Conservation (phyloP, 2,113 vertebrate genomes). For the Perca fluviatilis region DNA sequence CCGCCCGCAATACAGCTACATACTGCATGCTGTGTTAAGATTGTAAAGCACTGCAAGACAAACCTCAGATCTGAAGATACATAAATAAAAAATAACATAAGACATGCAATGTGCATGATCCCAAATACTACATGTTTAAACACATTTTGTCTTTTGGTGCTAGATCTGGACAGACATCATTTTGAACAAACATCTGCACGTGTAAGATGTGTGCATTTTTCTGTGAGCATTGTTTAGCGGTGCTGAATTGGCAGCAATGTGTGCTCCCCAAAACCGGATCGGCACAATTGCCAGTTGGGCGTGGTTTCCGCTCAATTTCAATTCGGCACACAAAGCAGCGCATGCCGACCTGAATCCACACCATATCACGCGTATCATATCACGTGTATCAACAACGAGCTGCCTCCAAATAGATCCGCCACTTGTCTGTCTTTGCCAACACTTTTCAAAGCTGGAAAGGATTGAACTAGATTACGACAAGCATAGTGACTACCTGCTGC, state of each 20-base stretch:
- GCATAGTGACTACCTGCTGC: not conserved
- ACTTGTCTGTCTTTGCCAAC: not conserved
- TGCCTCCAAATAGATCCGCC: not conserved
- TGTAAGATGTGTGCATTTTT: not conserved
- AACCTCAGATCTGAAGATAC: not conserved
- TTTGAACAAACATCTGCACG: not conserved
- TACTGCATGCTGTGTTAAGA: not conserved
- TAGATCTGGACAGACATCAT: not conserved
- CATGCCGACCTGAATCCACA: conserved; percentile 5
- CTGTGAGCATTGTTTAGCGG: conserved; percentile 8
- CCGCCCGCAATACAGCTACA: not conserved
- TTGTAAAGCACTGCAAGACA: not conserved
- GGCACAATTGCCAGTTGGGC: not conserved
- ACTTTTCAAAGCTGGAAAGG: not conserved
- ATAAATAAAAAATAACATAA: not conserved
- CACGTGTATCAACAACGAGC: not conserved
- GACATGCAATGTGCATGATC: conserved; percentile 5
- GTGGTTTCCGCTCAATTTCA: conserved; percentile 1
- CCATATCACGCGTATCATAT: not conserved
- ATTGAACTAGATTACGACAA: conserved; percentile 7
- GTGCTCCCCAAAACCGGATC: not conserved
- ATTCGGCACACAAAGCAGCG: not conserved
- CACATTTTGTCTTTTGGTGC: not conserved
- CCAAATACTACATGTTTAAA: not conserved
- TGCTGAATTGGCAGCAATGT: conserved; percentile 6